A percentile compares a stretch with the other conserved stretches of the same genome.
Conservation (phyloP, 2,113 vertebrate genomes). For the Paralichthys olivaceus region DNA sequence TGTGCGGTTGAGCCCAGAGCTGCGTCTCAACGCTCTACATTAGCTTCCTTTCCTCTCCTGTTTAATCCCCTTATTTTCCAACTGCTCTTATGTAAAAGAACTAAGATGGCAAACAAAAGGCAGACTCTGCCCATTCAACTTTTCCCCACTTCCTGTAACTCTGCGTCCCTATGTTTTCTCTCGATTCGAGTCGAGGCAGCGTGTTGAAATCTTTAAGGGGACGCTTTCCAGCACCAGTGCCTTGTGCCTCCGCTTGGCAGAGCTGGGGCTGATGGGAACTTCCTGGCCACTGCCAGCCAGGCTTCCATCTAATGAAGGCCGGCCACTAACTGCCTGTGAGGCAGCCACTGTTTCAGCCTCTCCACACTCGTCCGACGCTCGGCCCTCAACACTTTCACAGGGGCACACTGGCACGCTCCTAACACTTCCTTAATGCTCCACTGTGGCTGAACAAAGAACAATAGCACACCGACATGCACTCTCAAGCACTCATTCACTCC, state of each 20-base stretch:
- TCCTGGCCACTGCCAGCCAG: constrained; percentile 71
- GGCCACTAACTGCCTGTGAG: constrained; percentile 73
- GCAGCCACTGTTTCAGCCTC: constrained; percentile 75
- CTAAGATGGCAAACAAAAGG: constrained; percentile 77
- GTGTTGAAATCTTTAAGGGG: constrained; percentile 42
- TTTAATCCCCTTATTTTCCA: constrained; percentile 80
- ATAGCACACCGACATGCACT: constrained; percentile 64
- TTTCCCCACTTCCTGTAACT: constrained; percentile 67
- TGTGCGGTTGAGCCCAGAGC: constrained; percentile 77
- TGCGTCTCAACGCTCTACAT: constrained; percentile 75
- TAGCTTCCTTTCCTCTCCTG: constrained; percentile 76
- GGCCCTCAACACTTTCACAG: constrained; percentile 75
- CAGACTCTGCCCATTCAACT: constrained; percentile 74
- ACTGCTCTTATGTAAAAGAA: constrained; percentile 74
- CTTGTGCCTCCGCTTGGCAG: constrained; percentile 66
- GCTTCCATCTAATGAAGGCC: constrained; percentile 72
- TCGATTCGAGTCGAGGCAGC: constrained; percentile 43
- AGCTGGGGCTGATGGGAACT: constrained; percentile 68
- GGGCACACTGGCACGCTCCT: constrained; percentile 78
- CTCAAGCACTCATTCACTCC: constrained; percentile 62
- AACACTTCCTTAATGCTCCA: constrained; percentile 81
- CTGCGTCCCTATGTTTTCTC: constrained; percentile 50
- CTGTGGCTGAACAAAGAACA: constrained; percentile 80
- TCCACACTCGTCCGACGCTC: constrained; percentile 69
- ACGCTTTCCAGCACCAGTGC: constrained; percentile 61